Base-by-base conservation (phyloP, 2,888 invertebrate genomes). In the Microchrysa polita region DNA sequence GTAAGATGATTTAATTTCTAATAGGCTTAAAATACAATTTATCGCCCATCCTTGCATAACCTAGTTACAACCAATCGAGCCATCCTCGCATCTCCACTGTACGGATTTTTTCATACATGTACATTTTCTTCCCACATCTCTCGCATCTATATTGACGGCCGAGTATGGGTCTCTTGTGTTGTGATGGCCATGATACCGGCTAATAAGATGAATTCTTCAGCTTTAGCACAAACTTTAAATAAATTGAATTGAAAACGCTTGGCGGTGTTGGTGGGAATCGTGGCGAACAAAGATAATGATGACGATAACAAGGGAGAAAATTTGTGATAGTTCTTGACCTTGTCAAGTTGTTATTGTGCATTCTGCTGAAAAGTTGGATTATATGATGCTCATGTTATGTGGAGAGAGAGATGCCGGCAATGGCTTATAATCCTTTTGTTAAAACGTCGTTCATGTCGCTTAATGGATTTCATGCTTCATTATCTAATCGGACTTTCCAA, bases 1-100 rank as follows among this genome's bases (percentile, higher is more conserved):
- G 93, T 90, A 81, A 80, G 77, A 77, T n/a, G 9, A n/a, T 27
- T 20, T n/a, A n/a, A 59, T 59, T 20, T 7, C 27, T 5, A 34
- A 34, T 2, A 34, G 27, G 27, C 2, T n/a, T 48, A 27, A 16
- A 40, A 4, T 5, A 9, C n/a, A 61, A 14, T 40, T 14, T n/a
- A 40, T 9, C 9, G n/a, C 22, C 14, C 9, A 48, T 2, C 48
- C 22, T 18, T 40, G n/a, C n/a, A 18, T 40, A 40, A 7, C 61
- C 40, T 40, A 61, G 40, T 48, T 48, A 12, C 12, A 40, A 16
- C 61, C 4, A 9, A 55, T 65, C 14, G 14, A 22, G 22, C 14
- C 18, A n/a, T 20, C 12, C 2, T 65, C 22, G n/a, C 23, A 14
- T 22, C 14, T 14, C 22, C 16, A 22, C 18, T 20, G n/a, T 22